These are phyloP conservation scores for Arizona elegans DNA, from an alignment of 2,113 vertebrate genomes.

Conservation along the genomic window DNA sequence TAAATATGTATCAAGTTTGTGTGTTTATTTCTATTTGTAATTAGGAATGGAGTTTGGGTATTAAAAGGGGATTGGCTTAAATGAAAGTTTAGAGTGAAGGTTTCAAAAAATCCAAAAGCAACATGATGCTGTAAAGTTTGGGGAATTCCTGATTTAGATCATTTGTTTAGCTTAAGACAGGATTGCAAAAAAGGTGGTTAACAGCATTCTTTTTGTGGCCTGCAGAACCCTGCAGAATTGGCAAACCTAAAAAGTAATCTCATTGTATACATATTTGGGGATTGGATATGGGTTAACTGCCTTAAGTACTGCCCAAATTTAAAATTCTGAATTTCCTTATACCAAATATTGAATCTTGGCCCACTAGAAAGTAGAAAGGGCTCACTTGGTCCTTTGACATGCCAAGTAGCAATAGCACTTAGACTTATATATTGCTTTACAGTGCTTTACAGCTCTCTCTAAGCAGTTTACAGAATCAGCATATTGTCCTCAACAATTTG, in stretches of 20 bases:
- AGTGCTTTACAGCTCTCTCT: no score
- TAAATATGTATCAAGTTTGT: neutral
- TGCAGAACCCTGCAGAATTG: neutral
- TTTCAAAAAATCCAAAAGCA: neutral
- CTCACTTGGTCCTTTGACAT: neutral
- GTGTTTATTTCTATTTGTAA: neutral
- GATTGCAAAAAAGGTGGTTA: neutral
- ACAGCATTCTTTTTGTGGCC: neutral
- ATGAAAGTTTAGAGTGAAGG: neutral
- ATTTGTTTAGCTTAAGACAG: neutral
- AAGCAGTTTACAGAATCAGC: no score
- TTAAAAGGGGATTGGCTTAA: neutral
- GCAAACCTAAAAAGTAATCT: neutral
- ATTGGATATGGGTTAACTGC: neutral
- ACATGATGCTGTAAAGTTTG: neutral
- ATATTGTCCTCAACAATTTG: no score
- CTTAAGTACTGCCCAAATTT: neutral
- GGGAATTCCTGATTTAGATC: neutral
- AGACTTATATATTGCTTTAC: no score
- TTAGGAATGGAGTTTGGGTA: neutral
- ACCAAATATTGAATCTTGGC: neutral
- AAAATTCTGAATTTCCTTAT: neutral
- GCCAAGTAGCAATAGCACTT: neutral
- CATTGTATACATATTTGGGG: neutral
- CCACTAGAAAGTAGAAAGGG: neutral